phyloP scores from a whole-genome alignment of 2,113 vertebrate genomes.

The Hydrolagus affinis region DNA sequence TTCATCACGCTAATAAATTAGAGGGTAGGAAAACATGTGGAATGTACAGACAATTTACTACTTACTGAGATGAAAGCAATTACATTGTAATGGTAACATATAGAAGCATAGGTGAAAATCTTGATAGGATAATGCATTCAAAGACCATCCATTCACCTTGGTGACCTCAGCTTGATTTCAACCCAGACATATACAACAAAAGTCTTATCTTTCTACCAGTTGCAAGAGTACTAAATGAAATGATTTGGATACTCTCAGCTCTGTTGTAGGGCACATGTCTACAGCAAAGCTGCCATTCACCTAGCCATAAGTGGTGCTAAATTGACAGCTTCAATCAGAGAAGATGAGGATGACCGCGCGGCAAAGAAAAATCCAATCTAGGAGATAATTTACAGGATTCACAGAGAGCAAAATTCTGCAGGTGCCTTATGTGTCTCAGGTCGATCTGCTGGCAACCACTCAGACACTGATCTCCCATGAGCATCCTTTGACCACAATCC shows the following conservation, averaged over 20 bases:
- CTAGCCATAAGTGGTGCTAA: not conserved
- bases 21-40: too few relatives aligned
- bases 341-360: not conserved
- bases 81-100: not conserved
- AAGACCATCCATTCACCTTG: not conserved
- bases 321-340: not conserved
- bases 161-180: not conserved
- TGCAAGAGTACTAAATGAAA: not conserved
- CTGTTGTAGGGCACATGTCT: not conserved
- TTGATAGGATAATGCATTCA: not conserved
- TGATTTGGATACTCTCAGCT: not conserved
- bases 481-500: too few relatives aligned
- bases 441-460: too few relatives aligned
- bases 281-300: not conserved
- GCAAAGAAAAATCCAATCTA: not conserved
- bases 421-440: too few relatives aligned
- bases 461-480: too few relatives aligned
- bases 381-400: too few relatives aligned
- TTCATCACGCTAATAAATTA: not conserved
- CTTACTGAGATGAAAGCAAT: not conserved
- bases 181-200: not conserved
- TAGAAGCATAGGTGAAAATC: too few relatives aligned
- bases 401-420: too few relatives aligned
- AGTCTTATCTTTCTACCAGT: not conserved
- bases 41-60: not conserved